Base-by-base conservation (phyloP, 2,888 invertebrate genomes). In the Epiblema foenella region DNA sequence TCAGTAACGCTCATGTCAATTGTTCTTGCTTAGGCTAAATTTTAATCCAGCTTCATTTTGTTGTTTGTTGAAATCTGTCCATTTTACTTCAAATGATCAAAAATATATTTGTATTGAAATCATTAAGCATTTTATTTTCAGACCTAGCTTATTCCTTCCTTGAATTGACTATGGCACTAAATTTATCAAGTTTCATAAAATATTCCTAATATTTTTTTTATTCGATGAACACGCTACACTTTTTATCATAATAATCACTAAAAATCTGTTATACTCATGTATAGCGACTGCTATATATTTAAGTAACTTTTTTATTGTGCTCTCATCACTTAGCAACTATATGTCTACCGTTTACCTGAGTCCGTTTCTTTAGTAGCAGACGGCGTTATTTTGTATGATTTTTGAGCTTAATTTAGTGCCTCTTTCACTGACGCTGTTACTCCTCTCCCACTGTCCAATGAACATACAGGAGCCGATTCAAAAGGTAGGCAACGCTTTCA, bases 101-200 rank as follows among this genome's bases (percentile, higher is more conserved):
- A 91, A 92, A 92, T 92, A 93, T 90, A 91, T 89, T 91, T 89
- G 85, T 79, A 84, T 87, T 89, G 90, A 89, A 85, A 84, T 84
- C 87, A 85, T 88, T 84, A 78, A 83, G 91, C 91, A 91, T 93
- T 93, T 93, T 87, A 93, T 93, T 93, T 17, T 49, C 0, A 46
- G 24, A 84, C 81, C 90, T 89, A 76, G 88, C 87, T 84, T 89
- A 83, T 84, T 82, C 62, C 72, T 74, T 78, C 81, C 83, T 82
- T 81, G 79, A 78, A 82, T 71, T 60, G 29, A 17, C 54, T 65
- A 65, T 39, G 33, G 52, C 63, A 57, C 49, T 49, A 15, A 18
- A 42, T 29, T 59, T 59, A 46, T 29, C 24, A 24, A 10, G 17
- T 2, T 49, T 17, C 17, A 57, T n/a, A 54, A 8, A 54, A 54